Conservation (phyloP, 2,113 vertebrate genomes). For the Neomonachus schauinslandi region DNA sequence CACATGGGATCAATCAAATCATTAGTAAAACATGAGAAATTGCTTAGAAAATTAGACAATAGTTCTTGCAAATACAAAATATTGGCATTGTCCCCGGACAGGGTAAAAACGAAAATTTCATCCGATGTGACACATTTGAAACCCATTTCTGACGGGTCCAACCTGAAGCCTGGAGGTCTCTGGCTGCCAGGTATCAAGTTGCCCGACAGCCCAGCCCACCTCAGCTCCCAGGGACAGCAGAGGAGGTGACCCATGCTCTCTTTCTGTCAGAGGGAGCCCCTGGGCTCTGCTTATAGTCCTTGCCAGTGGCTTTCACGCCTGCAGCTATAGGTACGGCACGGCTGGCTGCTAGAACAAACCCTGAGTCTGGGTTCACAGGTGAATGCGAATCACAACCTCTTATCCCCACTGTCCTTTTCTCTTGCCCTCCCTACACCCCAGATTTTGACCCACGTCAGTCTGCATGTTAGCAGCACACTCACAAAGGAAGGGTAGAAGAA, state of each 20-base stretch:
- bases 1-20: not conserved
- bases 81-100: not conserved
- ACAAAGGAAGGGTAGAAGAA: not conserved
- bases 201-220: not conserved
- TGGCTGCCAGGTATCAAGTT: not conserved
- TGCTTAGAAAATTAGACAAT: not conserved
- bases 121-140: not conserved
- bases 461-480: not conserved
- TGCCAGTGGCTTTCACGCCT: not conserved
- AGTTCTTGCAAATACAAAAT: not conserved
- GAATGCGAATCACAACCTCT: conserved; percentile 51
- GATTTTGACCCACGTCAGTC: conserved; percentile 9
- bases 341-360: not conserved
- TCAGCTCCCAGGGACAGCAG: accelerated
- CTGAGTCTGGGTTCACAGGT: not conserved
- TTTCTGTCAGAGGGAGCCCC: not conserved
- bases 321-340: not conserved
- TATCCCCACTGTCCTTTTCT: not conserved
- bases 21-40: not conserved
- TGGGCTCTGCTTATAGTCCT: not conserved
- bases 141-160: not conserved
- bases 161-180: not conserved
- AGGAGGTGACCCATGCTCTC: not conserved
- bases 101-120: not conserved
- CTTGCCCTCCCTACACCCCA: not conserved